These are phyloP conservation scores for Porphyrio hochstetteri DNA, from an alignment of 2,113 vertebrate species.

Conservation along the genomic window DNA sequence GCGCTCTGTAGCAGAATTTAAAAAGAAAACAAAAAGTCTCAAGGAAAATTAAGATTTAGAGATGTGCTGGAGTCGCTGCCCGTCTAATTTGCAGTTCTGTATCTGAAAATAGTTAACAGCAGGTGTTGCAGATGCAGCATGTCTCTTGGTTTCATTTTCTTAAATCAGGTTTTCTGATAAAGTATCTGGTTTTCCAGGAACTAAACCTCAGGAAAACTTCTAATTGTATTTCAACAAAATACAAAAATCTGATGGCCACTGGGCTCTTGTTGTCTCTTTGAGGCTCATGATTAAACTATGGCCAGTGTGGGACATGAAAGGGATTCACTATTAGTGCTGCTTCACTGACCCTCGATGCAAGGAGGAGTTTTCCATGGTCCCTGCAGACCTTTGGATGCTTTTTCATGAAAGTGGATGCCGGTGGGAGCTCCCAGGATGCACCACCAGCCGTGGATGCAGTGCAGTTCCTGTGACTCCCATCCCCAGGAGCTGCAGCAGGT, in stretches of 20 bases:
- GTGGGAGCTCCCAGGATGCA: slow-evolving; percentile 74
- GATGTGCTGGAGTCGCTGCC: background rate
- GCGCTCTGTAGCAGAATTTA: background rate
- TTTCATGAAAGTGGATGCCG: slow-evolving; percentile 78
- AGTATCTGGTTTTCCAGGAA: background rate
- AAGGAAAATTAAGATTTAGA: background rate
- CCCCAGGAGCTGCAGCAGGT: slow-evolving; percentile 62
- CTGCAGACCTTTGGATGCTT: slow-evolving; percentile 68
- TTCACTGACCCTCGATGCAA: slow-evolving; percentile 53
- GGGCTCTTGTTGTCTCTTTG: background rate
- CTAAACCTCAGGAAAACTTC: background rate
- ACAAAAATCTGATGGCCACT: background rate
- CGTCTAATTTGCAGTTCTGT: background rate
- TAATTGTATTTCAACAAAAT: background rate
- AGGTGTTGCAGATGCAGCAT: background rate
- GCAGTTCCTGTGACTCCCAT: slow-evolving; percentile 77
- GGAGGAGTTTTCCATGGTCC: slow-evolving; percentile 74
- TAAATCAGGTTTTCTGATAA: background rate
- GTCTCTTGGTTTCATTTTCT: background rate
- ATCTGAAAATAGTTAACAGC: background rate
- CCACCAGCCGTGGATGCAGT: slow-evolving; percentile 64
- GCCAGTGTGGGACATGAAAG: background rate
- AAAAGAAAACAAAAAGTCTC: background rate
- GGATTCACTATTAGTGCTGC: background rate
- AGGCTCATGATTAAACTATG: background rate